Evolutionary conservation across 2,888 invertebrate genomes (phyloP).

Genomic region (Epicampocera succincta): DNA sequence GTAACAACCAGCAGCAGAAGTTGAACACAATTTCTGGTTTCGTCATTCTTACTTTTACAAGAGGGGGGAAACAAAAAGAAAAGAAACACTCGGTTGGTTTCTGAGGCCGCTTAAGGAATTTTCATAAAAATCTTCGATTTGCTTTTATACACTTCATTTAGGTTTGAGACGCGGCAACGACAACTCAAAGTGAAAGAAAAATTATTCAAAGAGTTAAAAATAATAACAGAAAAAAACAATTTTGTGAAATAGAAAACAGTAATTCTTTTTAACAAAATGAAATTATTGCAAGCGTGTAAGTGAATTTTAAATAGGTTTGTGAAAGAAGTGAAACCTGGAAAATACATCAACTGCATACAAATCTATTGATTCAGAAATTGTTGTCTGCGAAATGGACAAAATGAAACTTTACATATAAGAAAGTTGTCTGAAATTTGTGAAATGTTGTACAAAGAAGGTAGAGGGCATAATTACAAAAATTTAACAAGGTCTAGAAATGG

Average conservation of each 20-base stretch:
- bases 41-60: conserved; percentile 49
- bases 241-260: conserved; percentile 31
- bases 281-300: conserved; percentile 70
- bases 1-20: conserved; percentile 5
- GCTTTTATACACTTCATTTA: conserved; percentile 79
- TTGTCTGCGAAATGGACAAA: too few species aligned
- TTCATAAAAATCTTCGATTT: conserved; percentile 80
- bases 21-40: conserved; percentile 60
- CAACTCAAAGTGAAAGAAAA: conserved; percentile 58
- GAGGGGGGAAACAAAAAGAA: conserved; percentile 4
- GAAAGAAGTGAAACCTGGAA: conserved; percentile 27
- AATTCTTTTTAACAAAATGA: conserved; percentile 61
- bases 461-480: too few species aligned
- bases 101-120: conserved; percentile 43
- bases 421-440: too few species aligned
- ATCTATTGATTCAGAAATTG: too few species aligned
- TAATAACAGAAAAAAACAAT: background rate
- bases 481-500: too few species aligned
- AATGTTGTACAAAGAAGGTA: too few species aligned
- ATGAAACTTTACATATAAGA: too few species aligned
- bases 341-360: too few species aligned
- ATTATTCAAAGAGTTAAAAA: background rate
- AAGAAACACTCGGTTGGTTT: conserved; percentile 11
- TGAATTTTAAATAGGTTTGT: conserved; percentile 42
- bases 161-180: conserved; percentile 74